A percentile compares a stretch with the other conserved stretches of the same genome.
phyloP scores from a whole-genome alignment of 2,113 vertebrate genomes.

The Tamias sibiricus region DNA sequence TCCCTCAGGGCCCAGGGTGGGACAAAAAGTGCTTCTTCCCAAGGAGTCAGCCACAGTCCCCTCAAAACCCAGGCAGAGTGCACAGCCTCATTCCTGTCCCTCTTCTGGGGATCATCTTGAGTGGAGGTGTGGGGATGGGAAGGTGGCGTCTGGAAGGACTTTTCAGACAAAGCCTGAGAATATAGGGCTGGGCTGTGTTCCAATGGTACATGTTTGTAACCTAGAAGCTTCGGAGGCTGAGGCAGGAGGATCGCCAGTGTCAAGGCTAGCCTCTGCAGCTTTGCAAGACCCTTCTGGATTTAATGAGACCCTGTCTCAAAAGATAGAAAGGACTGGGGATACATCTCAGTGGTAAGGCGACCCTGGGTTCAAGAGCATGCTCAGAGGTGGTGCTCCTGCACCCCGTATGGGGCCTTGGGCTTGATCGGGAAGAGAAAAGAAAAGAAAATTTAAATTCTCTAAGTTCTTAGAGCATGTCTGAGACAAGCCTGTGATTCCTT shows the following conservation, averaged over 20 bases:
- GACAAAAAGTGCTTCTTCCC: background rate
- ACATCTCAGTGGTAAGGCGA: too few species aligned
- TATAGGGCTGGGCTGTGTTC: background rate
- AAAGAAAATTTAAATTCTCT: background rate
- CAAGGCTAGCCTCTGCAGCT: too few species aligned
- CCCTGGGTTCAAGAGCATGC: too few species aligned
- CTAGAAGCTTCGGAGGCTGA: too few species aligned
- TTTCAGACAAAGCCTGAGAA: background rate
- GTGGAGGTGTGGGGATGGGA: background rate
- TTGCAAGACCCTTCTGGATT: too few species aligned
- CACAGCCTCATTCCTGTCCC: background rate
- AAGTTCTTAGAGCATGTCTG: slow-evolving; percentile 1
- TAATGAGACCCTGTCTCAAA: too few species aligned
- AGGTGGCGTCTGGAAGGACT: background rate
- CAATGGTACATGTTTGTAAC: too few species aligned
- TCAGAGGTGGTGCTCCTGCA: too few species aligned
- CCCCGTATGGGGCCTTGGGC: background rate
- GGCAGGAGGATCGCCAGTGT: too few species aligned
- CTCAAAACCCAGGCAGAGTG: background rate
- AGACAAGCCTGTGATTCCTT: slow-evolving; percentile 20
- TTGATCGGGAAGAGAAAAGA: background rate
- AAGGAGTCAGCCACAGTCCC: background rate
- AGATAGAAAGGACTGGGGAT: too few species aligned
- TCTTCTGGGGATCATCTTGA: background rate
- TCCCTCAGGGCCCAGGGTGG: background rate